Percentiles rank a stretch among this genome's conserved stretches.
phyloP scores from a whole-genome alignment of 2,113 vertebrate species.

The Glaucidium brasilianum region DNA sequence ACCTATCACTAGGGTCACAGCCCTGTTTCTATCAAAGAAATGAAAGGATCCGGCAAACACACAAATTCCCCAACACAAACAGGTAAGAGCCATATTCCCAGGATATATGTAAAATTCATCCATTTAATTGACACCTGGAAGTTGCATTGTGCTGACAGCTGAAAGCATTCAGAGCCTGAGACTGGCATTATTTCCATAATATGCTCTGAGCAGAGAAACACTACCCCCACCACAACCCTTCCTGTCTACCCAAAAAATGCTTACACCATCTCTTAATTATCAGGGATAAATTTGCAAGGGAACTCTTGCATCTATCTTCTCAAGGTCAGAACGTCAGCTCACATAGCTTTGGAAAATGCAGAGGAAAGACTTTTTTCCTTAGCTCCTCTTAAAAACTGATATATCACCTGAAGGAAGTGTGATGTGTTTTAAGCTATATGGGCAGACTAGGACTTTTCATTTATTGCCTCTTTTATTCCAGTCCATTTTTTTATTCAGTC shows the following conservation, averaged over 20 bases:
- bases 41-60: not conserved
- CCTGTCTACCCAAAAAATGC: not conserved
- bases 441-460: not conserved
- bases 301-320: not conserved
- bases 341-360: not conserved
- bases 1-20: not conserved
- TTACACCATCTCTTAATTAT: not conserved
- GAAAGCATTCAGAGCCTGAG: not conserved
- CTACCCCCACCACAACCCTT: rapidly evolving
- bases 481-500: not conserved
- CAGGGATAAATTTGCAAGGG: not conserved
- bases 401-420: not conserved
- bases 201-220: not conserved
- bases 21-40: not conserved
- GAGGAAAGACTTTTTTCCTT: not conserved
- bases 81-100: not conserved
- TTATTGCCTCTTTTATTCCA: not conserved
- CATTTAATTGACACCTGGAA: not conserved
- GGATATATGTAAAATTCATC: not conserved
- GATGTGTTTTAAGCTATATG: not conserved
- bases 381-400: not conserved
- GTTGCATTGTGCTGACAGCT: rapidly evolving
- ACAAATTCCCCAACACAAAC: not conserved
- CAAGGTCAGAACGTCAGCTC: not conserved
- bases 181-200: not conserved